Base-by-base conservation (phyloP, 2,113 vertebrate species). In the Halichoeres trimaculatus region DNA sequence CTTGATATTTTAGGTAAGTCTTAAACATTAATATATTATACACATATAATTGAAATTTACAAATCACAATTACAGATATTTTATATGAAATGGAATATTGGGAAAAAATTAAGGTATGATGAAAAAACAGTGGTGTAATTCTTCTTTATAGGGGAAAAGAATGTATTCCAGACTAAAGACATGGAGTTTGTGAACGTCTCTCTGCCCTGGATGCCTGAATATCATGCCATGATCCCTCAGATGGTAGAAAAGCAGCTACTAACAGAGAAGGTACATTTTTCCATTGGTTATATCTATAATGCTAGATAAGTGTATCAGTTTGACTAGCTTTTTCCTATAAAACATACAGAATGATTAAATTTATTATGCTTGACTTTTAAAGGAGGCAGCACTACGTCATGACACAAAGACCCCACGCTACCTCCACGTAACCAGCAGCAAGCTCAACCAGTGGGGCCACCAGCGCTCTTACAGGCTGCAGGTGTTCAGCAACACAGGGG, bases 381-480 rank as follows among this genome's bases (percentile, higher is more conserved):
- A 95, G 87, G 91, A 96, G 55, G 94, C 96, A 1, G 95, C 96
- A 2, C 93, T 98, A 78, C 79, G 84, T 1, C 79, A 93, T 19
- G 86, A 90, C 41, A 73, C 65, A 0, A 93, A 94, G 73, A 93
- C 88, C 43, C 96, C 98, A 38, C 94, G 95, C 69, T 97, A 97
- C 64, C 88, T 97, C 62, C 97, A 96, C 88, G 93, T 98, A 0
- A 95, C 95, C 0, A 95, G 96, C 87, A 93, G 95, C 53, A 77
- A 88, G 84, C 95, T 87, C 43, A 98, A 99, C 81, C 88, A 90
- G 23, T 98, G 96, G 96, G 95, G 95, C 20, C 96, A 98, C 84
- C 90, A 94, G 53, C 95, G 95, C 0, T 95, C 96, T 2, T 97
- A 97, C 90, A 94, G 94, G 83, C 93, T 99, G 83, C 96, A 97